Conservation (phyloP, 2,113 vertebrate genomes). For the Dolichotis patagonum region DNA sequence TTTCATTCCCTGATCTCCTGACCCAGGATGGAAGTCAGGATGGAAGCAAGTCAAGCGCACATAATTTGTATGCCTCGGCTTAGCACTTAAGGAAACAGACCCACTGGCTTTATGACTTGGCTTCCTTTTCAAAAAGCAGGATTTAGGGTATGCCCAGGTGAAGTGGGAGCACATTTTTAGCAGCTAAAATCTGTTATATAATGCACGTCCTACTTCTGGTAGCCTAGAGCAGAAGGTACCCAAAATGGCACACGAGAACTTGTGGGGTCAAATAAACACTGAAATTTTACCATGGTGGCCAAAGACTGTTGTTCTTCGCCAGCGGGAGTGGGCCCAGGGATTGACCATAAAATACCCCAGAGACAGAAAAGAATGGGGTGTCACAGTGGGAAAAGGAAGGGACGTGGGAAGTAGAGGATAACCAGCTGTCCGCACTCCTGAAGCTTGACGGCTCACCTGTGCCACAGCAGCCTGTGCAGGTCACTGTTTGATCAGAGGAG, state of each 20-base stretch:
- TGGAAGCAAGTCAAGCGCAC: accelerated
- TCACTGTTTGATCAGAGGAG: neutral
- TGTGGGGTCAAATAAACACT: neutral
- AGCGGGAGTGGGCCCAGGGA: neutral
- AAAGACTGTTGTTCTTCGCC: neutral
- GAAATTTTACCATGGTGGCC: neutral
- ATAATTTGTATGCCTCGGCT: accelerated
- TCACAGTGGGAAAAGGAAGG: accelerated
- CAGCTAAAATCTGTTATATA: neutral
- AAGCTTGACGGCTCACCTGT: neutral
- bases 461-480: neutral
- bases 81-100: neutral
- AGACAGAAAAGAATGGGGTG: accelerated
- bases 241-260: neutral
- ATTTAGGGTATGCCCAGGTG: neutral
- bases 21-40: neutral
- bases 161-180: neutral
- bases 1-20: neutral
- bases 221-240: neutral
- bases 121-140: neutral
- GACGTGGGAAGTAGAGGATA: accelerated
- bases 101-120: neutral
- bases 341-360: neutral
- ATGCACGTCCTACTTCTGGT: neutral
- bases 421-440: accelerated